Conservation (phyloP, 2,797 vertebrate species). For the Craterocephalus amniculus region DNA sequence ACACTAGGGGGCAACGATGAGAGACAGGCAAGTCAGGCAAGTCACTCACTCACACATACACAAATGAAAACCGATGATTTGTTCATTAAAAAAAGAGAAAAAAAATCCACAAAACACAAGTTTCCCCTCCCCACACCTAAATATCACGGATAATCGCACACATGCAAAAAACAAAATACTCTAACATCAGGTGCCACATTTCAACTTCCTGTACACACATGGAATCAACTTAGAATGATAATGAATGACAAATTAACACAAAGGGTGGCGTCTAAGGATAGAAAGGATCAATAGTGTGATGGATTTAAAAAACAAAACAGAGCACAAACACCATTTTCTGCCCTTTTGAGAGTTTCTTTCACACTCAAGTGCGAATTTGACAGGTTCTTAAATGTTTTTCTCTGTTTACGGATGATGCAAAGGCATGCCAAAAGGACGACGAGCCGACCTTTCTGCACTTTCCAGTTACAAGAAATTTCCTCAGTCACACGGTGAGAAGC, state of each 20-base stretch:
- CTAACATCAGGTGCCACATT: conserved; percentile 34
- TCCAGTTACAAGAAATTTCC: conserved; percentile 73
- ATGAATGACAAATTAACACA: conserved; percentile 54
- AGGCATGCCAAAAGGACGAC: neutral
- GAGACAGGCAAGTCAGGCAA: conserved; percentile 37
- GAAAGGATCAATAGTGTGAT: conserved; percentile 88
- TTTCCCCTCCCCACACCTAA: conserved; percentile 61
- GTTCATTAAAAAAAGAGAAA: conserved; percentile 64
- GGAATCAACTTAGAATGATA: conserved; percentile 76
- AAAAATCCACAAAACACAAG: conserved; percentile 33
- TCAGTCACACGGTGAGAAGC: conserved; percentile 1
- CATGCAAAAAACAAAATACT: conserved; percentile 45
- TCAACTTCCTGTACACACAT: conserved; percentile 60
- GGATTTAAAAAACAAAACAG: conserved; percentile 20
- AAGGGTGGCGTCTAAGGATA: conserved; percentile 25
- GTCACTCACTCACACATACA: conserved; percentile 34
- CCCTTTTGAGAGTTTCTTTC: conserved; percentile 28
- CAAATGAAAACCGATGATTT: conserved; percentile 58
- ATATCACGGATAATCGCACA: conserved; percentile 55
- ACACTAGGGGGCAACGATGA: conserved; percentile 53
- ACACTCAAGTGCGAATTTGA: conserved; percentile 32
- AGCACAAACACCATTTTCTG: conserved; percentile 38
- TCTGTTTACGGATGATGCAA: conserved; percentile 4
- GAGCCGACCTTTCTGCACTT: conserved; percentile 17
- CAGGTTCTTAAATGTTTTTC: conserved; percentile 46